Base-by-base conservation (phyloP, 2,888 invertebrate genomes). In the Schrankia costaestrigalis region DNA sequence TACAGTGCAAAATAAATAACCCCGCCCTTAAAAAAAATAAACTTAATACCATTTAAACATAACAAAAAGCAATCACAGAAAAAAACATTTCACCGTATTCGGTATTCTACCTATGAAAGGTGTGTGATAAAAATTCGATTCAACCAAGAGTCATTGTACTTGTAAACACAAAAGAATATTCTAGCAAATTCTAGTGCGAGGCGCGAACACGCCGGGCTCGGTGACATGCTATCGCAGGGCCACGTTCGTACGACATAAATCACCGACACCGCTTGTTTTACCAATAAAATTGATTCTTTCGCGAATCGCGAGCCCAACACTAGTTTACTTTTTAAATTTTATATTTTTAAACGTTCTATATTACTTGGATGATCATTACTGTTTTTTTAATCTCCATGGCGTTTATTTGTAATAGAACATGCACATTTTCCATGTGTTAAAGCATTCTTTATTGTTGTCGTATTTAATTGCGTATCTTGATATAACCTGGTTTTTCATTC, bases 221-320 rank as follows among this genome's bases (percentile, higher is more conserved):
- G 78, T 78, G 83, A 83, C 82, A 81, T 67, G 79, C 65, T 79
- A 80, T 78, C 78, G 78, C 54, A 57, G 59, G 63, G 71, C 72
- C 82, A 81, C 78, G 83, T 80, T 78, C 75, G 63, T 63, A 65
- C 66, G 64, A 62, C 77, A 83, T 85, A 85, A 86, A 85, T 85
- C 84, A 84, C 74, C 58, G 57, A 63, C 63, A 63, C 72, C 63
- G 78, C 73, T 80, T 85, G 84, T 84, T 86, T 84, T 73, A 78
- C 81, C 78, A 82, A 84, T 84, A 80, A 81, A 83, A 86, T 79
- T 82, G 79, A 85, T 81, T 81, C 78, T 77, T 82, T 78, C 67
- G 61, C 70, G 69, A 70, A 68, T 77, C 68, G 63, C 64, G 62
- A 57, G 45, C 48, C 46, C 56, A 41, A 56, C 66, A 48, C 68